Percentiles rank a stretch among this genome's conserved stretches.
Conservation (phyloP, 2,797 vertebrate genomes). For the Dallia pectoralis region DNA sequence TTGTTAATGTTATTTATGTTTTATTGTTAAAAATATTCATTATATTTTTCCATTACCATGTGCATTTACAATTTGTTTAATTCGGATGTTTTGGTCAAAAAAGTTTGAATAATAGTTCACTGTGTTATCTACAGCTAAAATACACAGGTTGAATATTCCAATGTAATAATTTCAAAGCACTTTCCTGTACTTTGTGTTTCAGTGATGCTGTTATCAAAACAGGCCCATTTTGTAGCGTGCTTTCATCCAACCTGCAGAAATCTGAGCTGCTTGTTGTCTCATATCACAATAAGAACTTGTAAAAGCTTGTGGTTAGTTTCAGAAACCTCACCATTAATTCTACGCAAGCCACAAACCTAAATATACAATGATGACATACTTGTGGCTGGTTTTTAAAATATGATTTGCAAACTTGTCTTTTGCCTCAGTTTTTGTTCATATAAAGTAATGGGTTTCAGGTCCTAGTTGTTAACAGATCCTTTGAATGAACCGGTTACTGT, state of each 20-base stretch:
- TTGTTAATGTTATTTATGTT: too few species aligned
- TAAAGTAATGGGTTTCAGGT: neutral
- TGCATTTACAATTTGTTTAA: too few species aligned
- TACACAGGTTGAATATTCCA: too few species aligned
- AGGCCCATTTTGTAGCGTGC: neutral
- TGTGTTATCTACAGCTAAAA: too few species aligned
- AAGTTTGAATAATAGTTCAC: too few species aligned
- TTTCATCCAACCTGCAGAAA: neutral
- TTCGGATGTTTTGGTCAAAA: too few species aligned
- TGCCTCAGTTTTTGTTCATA: neutral
- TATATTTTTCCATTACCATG: too few species aligned
- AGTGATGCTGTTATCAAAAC: neutral
- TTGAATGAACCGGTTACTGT: neutral
- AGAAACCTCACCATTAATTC: conserved; percentile 12
- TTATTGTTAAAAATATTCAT: too few species aligned
- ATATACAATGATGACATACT: neutral
- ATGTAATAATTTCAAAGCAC: too few species aligned
- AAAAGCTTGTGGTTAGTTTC: neutral
- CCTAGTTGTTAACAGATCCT: neutral
- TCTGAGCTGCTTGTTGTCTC: neutral
- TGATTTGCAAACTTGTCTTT: conserved; percentile 26
- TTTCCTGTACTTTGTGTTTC: neutral
- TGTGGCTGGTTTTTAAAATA: conserved; percentile 12
- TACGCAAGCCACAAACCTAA: conserved; percentile 11
- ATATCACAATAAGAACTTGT: neutral